Conservation (phyloP, 2,797 vertebrate genomes). For the Sternotherus odoratus region DNA sequence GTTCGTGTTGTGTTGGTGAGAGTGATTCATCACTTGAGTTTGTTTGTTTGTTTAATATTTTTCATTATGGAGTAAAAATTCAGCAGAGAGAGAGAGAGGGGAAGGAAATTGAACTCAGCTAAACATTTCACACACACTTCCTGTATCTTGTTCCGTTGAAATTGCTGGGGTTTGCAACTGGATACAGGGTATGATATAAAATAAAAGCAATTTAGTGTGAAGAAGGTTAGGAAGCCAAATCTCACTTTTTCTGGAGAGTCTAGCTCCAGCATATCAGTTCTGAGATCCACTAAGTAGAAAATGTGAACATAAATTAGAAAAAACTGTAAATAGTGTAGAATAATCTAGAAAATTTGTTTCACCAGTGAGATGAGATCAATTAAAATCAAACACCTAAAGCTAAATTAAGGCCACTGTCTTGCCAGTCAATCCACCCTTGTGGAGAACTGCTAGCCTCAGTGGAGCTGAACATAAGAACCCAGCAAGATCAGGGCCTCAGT, state of each 20-base stretch:
- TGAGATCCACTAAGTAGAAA: background rate
- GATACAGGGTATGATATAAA: background rate
- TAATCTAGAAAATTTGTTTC: background rate
- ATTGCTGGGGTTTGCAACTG: background rate
- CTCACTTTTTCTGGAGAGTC: background rate
- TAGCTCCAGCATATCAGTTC: background rate
- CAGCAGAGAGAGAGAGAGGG: slow-evolving; percentile 6
- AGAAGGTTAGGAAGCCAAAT: background rate
- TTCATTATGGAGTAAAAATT: slow-evolving; percentile 49
- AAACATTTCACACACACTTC: slow-evolving; percentile 6
- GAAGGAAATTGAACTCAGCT: slow-evolving; percentile 46
- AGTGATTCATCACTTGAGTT: background rate
- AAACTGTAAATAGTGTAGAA: background rate
- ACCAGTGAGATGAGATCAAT: background rate
- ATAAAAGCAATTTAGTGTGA: background rate
- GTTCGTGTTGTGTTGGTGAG: background rate
- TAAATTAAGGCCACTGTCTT: background rate
- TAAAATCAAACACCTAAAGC: background rate
- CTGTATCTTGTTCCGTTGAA: background rate
- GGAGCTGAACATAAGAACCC: background rate
- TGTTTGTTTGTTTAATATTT: slow-evolving; percentile 37
- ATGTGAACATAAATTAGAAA: background rate
- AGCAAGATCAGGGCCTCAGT: background rate
- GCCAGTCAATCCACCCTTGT: background rate
- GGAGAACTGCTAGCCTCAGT: background rate